A percentile compares a stretch with the other conserved stretches of the same genome.
Conservation (phyloP, 2,888 invertebrate species). For the Andrena fulva region DNA sequence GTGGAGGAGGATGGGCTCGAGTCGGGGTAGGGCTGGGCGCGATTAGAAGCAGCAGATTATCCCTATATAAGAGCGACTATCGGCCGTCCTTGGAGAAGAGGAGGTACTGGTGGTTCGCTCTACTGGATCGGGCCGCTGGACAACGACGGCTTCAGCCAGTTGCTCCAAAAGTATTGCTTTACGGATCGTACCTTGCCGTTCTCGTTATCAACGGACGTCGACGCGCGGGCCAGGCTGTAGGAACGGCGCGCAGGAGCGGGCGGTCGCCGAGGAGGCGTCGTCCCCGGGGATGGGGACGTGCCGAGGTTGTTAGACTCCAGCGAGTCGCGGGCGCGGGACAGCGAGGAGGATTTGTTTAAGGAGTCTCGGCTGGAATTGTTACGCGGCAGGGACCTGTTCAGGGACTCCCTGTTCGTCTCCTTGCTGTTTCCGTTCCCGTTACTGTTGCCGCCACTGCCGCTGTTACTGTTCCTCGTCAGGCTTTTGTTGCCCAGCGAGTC, state of each 20-base stretch:
- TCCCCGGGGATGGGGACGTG: constrained; percentile 75
- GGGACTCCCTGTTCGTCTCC: constrained; percentile 78
- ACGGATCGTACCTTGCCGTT: constrained; percentile 89
- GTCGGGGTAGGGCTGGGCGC: constrained; percentile 3
- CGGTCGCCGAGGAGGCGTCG: constrained; percentile 80
- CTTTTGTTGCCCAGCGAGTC: constrained; percentile 81
- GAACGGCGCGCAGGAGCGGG: constrained; percentile 84
- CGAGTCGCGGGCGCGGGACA: constrained; percentile 82
- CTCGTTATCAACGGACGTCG: constrained; percentile 84
- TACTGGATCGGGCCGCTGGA: constrained; percentile 86
- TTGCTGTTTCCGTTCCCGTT: constrained; percentile 69
- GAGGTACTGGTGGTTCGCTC: constrained; percentile 49
- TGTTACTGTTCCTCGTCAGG: constrained; percentile 71
- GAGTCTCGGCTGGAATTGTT: constrained; percentile 81
- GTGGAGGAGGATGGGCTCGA: constrained; percentile 16
- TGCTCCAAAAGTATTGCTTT: constrained; percentile 90
- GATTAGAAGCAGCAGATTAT: constrained; percentile 53
- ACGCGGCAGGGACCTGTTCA: constrained; percentile 80
- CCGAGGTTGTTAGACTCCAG: constrained; percentile 78
- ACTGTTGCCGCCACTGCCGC: constrained; percentile 45
- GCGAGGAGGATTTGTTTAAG: constrained; percentile 79
- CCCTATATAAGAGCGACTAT: constrained; percentile 66
- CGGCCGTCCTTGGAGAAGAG: constrained; percentile 60
- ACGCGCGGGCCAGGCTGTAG: constrained; percentile 80
- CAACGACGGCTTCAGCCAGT: constrained; percentile 87